Evolutionary conservation across 1,140 invertebrate species (phyloP).

Genomic region (Rhyacophila brunnea): DNA sequence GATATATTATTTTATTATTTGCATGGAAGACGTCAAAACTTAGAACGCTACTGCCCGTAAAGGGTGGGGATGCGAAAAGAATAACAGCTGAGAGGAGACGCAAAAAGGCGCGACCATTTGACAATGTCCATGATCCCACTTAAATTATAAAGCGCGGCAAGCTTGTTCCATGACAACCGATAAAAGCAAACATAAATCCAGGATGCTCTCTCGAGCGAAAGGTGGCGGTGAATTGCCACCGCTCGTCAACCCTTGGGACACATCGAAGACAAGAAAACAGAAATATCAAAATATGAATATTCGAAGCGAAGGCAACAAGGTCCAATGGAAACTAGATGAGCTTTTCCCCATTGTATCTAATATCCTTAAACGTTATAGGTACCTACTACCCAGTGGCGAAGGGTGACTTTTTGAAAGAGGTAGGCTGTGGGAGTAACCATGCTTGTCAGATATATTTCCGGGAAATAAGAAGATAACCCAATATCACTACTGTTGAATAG

Average conservation of each 20-base stretch:
- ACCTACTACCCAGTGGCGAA: no score
- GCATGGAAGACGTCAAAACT: no score
- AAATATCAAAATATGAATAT: background rate
- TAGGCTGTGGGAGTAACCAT: no score
- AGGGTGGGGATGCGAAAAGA: background rate
- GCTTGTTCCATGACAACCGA: constrained; percentile 31
- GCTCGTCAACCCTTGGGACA: background rate
- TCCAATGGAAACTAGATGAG: background rate
- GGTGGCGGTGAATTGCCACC: constrained; percentile 10
- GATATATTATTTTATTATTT: no score
- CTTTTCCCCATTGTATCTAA: no score
- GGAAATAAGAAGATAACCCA: no score
- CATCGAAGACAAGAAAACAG: background rate
- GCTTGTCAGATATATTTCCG: no score
- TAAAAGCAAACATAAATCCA: constrained; percentile 35
- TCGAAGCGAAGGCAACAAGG: background rate
- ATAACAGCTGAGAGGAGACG: background rate
- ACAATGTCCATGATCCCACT: constrained; percentile 33
- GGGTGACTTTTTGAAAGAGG: no score
- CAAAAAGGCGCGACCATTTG: constrained; percentile 25
- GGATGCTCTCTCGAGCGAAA: constrained; percentile 1
- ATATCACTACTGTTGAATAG: no score
- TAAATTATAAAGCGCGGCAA: constrained; percentile 32
- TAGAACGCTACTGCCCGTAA: no score
- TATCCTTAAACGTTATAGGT: background rate